Base-by-base conservation (phyloP, 2,797 vertebrate genomes). In the Alosa sapidissima region DNA sequence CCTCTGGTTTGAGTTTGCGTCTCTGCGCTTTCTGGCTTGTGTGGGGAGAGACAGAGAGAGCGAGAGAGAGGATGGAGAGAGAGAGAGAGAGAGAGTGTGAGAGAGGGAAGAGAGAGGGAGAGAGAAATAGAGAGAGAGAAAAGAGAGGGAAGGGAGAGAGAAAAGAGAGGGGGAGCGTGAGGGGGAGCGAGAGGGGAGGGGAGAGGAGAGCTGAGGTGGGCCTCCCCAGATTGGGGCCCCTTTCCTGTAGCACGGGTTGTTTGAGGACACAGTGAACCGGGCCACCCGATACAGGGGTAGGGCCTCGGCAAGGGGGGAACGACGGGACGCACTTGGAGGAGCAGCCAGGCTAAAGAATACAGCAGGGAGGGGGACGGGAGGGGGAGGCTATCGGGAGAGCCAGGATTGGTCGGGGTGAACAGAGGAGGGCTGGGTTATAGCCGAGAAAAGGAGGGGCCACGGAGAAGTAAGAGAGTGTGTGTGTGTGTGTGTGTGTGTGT, bases 261-360 rank as follows among this genome's bases (percentile, higher is more conserved):
- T 94, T 96, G 91, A 96, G 95, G 95, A 96, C 95, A 95, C 94
- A 89, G 91, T 95, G 94, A 95, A 95, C 95, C 93, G 91, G 93
- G 93, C 93, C 94, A 95, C 95, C 94, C 93, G 91, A 94, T 94
- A 92, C 90, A 90, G 93, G 82, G 90, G 93, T 92, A 92, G 94
- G 94, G 94, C 95, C 94, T 84, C 89, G 81, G 88, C 90, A 93
- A 90, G 93, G 94, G 95, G 94, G 92, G 85, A 87, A 90, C 90
- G 95, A 95, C 92, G 68, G 92, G 91, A 91, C 91, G 92, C 91
- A 91, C 91, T 92, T 92, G 87, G 92, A 88, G 89, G 92, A 93
- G 93, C 92, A 93, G 93, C 92, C 90, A 89, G 91, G 91, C 90
- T 5, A 45, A 89, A 89, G 91, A 93, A 93, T 93, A 92, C 91